Conservation (phyloP, 1,140 invertebrate genomes). For the Pachyrhynchus sulphureomaculatus region DNA sequence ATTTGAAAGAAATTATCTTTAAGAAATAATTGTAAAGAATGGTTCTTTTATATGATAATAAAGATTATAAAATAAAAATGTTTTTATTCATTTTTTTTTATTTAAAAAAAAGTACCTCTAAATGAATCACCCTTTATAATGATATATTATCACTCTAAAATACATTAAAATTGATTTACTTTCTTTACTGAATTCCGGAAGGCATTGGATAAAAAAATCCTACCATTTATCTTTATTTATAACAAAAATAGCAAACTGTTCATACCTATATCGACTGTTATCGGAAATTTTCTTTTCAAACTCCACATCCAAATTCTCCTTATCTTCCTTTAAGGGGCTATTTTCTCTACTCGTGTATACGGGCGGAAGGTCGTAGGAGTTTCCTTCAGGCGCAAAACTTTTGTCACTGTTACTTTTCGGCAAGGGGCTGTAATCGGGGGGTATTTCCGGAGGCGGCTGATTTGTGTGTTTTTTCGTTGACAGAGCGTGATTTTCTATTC, state of each 20-base stretch:
- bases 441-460: conserved; percentile 15
- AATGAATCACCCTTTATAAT: no score
- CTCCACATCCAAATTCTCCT: background rate
- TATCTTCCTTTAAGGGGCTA: conserved; percentile 1
- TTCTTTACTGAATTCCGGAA: no score
- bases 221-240: no score
- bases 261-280: background rate
- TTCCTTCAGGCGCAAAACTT: conserved; percentile 2
- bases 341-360: background rate
- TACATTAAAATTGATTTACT: no score
- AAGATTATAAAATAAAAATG: no score
- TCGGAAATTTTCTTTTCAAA: background rate
- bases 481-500: background rate
- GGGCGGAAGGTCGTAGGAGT: conserved; percentile 3
- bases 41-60: no score
- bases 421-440: conserved; percentile 18
- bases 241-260: background rate
- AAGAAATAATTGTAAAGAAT: no score
- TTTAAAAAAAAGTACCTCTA: no score
- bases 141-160: no score
- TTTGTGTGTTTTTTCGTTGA: background rate
- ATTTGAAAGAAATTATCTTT: no score
- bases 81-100: no score
- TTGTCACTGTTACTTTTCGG: background rate
- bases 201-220: no score